These are phyloP conservation scores for Tapirus indicus DNA, from an alignment of 2,797 vertebrate genomes.

Conservation along the genomic window DNA sequence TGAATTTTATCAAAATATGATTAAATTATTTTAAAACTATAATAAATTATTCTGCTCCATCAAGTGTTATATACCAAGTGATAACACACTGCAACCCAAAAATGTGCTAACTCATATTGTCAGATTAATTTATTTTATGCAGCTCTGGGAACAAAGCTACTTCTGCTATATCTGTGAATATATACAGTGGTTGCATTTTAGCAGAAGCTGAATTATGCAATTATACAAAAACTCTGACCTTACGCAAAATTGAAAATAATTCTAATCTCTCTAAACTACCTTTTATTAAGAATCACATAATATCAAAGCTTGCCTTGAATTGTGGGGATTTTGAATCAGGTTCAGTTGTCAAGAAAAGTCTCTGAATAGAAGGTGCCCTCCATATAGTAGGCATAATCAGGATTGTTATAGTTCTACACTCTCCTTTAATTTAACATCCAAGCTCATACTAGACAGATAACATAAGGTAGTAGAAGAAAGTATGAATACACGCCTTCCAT, in stretches of 20 bases:
- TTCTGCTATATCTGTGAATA: background rate
- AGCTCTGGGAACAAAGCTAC: background rate
- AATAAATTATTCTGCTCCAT: conserved; percentile 27
- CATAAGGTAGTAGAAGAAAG: background rate
- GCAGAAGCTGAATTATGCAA: background rate
- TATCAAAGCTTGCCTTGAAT: background rate
- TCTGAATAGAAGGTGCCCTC: background rate
- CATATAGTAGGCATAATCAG: fast-evolving
- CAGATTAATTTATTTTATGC: conserved; percentile 55
- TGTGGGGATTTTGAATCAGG: background rate
- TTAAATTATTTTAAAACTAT: conserved; percentile 64
- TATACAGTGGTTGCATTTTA: background rate
- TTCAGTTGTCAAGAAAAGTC: background rate
- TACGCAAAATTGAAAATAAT: conserved; percentile 40
- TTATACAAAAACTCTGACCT: conserved; percentile 50
- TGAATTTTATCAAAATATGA: conserved; percentile 57
- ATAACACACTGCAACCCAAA: background rate
- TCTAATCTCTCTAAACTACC: background rate
- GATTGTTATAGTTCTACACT: background rate
- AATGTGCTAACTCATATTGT: conserved; percentile 25
- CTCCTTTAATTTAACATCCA: background rate
- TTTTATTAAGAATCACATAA: background rate
- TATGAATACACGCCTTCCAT: fast-evolving
- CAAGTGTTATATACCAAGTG: conserved; percentile 26
- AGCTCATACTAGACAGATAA: background rate